Evolutionary conservation across 2,797 vertebrate species (phyloP), one percentile per base, ranked within the genome.

Genomic region (Acipenser ruthenus): DNA sequence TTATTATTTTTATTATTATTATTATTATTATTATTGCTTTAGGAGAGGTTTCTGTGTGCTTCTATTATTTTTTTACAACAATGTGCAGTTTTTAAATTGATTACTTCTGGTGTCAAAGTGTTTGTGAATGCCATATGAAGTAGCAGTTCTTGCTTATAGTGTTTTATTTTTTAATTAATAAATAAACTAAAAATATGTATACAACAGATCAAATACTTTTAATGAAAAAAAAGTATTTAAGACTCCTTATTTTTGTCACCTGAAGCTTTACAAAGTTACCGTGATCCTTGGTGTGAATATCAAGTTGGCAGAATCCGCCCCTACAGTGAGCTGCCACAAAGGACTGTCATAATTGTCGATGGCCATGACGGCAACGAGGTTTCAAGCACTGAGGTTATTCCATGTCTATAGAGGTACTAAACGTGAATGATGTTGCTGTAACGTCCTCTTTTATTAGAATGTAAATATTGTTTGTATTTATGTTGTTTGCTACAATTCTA

Each of bases 401-500:
- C 90, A 90, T 96, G 92, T 95, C 5, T 37, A 94, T 89, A 94
- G 92, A 94, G 91, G 91, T 93, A 92, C 89, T 92, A 90, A 92
- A 91, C 91, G 86, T 86, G 91, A 92, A 88, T 86, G 85, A 81
- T 91, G 92, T 93, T 95, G 93, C 89, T 93, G 94, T 94, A 92
- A 86, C 93, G 92, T 92, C 87, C 93, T 91, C 92, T 95, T 90
- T 92, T 93, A 93, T 84, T 92, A 94, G 92, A 95, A 93, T 99
- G 96, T 98, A 97, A 92, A 98, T 97, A 98, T 80, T 94, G 95
- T 96, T 96, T 98, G 94, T 94, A 93, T 93, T 94, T 98, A 95
- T 97, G 97, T 94, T 88, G 93, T 97, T 98, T 97, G 96, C 95
- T 97, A 96, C 95, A 97, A 96, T 98, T 97, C 95, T 97, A 97